phyloP scores from a whole-genome alignment of 2,113 vertebrate species.

The Trichechus manatus region DNA sequence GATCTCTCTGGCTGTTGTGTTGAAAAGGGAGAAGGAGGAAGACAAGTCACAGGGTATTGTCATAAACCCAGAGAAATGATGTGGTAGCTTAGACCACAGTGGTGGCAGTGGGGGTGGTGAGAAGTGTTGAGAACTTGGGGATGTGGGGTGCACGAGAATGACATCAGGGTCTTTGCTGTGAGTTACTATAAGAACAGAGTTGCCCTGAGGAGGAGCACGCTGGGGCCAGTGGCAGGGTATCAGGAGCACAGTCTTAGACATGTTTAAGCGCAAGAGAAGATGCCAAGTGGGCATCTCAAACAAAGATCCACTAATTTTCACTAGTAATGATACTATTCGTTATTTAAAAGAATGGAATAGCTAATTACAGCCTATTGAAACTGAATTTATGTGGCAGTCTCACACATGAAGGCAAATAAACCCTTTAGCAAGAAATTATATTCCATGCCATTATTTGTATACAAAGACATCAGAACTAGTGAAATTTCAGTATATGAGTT shows the following conservation, averaged over 20 bases:
- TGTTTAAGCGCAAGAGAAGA: background rate
- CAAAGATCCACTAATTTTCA: background rate
- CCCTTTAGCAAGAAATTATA: slow-evolving; percentile 81
- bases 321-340: slow-evolving; percentile 59
- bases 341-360: slow-evolving; percentile 90
- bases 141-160: too few species aligned
- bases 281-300: background rate
- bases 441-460: slow-evolving; percentile 73
- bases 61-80: background rate
- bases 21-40: background rate
- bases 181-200: background rate
- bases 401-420: slow-evolving; percentile 82
- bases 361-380: slow-evolving; percentile 87
- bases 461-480: slow-evolving; percentile 72
- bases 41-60: too few species aligned
- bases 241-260: background rate
- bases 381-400: slow-evolving; percentile 90
- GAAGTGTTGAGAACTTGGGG: background rate
- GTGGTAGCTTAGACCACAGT: background rate
- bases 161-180: background rate
- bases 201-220: background rate
- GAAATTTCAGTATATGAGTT: background rate
- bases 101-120: background rate
- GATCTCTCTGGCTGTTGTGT: background rate
- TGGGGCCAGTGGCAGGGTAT: background rate